Evolutionary conservation across 2,113 vertebrate genomes (phyloP), one percentile per base, ranked within the genome.

Genomic region (Galeopterus variegatus): DNA sequence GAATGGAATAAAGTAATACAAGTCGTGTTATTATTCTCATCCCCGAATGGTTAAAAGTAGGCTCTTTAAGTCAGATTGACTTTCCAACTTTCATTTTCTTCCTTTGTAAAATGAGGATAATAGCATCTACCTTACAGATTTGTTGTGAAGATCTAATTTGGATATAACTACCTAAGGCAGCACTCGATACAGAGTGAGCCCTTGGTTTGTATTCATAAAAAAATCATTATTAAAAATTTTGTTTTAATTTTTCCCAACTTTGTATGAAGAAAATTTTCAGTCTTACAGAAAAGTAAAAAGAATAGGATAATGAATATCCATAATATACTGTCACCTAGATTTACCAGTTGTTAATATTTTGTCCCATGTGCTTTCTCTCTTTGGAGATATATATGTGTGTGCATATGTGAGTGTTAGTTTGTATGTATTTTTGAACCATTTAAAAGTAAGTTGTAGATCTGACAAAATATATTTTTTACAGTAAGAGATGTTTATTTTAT

Each of bases 311-410:
- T 88, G 33, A 65, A 58, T 60, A 48, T 76, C 54, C 33, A 48
- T 76, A 48, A 84, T 81, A n/a, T 5, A 54, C 36, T 75, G 21
- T 76, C 36, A 88, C 45, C 69, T 76, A 28, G 31, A 87, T 84
- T 80, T 89, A 31, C 14, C 26, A 80, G 6, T 54, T 72, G 36
- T 80, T 84, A 84, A 67, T 84, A 76, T 93, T 95, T 75, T 86
- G 56, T 82, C 23, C 33, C 28, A 0, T 54, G 45, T 89, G 41
- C 18, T 77, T 88, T 88, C 17, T 82, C 77, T 89, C 21, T 90
- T 88, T 87, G 70, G 31, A 54, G 41, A 69, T 81, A 24, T 54
- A 1, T 21, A 31, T 45, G 11, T 90, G 8, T 58, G 4, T 31
- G n/a, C 67, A 64, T 58, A 36, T 83, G 21, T 50, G 0, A 88